Percentiles rank a stretch among this genome's conserved stretches.
Evolutionary conservation across 2,888 invertebrate genomes (phyloP).

Genomic region (Melitaea athalia): DNA sequence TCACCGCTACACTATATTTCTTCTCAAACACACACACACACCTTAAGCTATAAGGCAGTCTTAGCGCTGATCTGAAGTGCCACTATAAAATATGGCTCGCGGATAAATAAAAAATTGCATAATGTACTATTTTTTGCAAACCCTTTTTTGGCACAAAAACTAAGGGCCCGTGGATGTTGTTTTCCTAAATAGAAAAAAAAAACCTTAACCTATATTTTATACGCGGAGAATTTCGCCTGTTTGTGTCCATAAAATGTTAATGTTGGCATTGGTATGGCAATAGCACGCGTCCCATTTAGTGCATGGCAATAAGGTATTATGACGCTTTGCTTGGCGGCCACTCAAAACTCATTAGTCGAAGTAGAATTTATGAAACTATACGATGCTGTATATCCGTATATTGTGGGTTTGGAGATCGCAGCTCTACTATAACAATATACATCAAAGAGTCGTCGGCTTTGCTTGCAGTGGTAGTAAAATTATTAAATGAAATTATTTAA

Average conservation of each 20-base stretch:
- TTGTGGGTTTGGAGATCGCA: slow-evolving; percentile 10
- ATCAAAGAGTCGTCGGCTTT: background rate
- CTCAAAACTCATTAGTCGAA: slow-evolving; percentile 39
- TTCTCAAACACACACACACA: no score
- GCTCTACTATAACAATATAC: slow-evolving; percentile 1
- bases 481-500: no score
- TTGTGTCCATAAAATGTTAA: slow-evolving; percentile 33
- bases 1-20: no score
- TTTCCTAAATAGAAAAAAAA: background rate
- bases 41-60: no score
- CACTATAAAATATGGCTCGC: no score
- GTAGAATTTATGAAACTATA: slow-evolving; percentile 29
- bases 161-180: no score
- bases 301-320: slow-evolving; percentile 27
- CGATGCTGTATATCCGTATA: slow-evolving; percentile 24
- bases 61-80: no score
- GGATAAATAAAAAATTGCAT: no score
- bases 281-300: slow-evolving; percentile 20
- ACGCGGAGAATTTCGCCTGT: slow-evolving; percentile 3
- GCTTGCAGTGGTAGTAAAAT: background rate
- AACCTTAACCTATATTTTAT: slow-evolving; percentile 6
- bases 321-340: slow-evolving; percentile 38
- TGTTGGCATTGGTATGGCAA: slow-evolving; percentile 41
- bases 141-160: no score
- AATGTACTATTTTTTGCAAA: no score